A percentile compares a stretch with the other conserved stretches of the same genome.
These are phyloP conservation scores for Colossoma macropomum DNA, from an alignment of 2,113 vertebrate genomes.

Conservation along the genomic window DNA sequence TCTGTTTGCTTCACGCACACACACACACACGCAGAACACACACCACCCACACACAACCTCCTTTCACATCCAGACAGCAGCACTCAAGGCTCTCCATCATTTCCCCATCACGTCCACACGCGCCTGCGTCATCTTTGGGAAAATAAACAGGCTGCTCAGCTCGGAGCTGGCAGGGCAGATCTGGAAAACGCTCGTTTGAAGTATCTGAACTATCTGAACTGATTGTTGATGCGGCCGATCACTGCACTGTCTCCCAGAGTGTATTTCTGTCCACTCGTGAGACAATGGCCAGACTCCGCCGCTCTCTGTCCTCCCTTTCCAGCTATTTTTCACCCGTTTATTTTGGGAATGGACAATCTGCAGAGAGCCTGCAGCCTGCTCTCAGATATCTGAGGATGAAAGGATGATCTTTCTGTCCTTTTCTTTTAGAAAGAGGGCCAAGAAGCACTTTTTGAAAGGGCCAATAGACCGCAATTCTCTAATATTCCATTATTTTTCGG, in stretches of 20 bases:
- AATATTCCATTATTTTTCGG: not conserved
- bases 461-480: not conserved
- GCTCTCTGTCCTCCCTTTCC: not conserved
- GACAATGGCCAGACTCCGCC: not conserved
- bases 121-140: no score
- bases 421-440: not conserved
- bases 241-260: not conserved
- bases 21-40: not conserved
- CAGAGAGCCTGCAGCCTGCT: not conserved
- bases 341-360: conserved; percentile 23
- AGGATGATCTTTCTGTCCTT: not conserved
- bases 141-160: not conserved
- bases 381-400: conserved; percentile 9
- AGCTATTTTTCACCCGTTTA: conserved; percentile 6
- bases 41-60: conserved; percentile 19
- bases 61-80: not conserved
- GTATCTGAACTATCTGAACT: not conserved
- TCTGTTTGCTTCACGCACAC: conserved; percentile 3
- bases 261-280: not conserved
- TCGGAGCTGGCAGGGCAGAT: conserved; percentile 7
- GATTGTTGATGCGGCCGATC: not conserved
- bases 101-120: not conserved
- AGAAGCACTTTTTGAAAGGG: no score
- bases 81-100: not conserved
- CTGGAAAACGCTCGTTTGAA: conserved; percentile 5